phyloP scores from a whole-genome alignment of 2,797 vertebrate species.

The Knipowitschia caucasica region DNA sequence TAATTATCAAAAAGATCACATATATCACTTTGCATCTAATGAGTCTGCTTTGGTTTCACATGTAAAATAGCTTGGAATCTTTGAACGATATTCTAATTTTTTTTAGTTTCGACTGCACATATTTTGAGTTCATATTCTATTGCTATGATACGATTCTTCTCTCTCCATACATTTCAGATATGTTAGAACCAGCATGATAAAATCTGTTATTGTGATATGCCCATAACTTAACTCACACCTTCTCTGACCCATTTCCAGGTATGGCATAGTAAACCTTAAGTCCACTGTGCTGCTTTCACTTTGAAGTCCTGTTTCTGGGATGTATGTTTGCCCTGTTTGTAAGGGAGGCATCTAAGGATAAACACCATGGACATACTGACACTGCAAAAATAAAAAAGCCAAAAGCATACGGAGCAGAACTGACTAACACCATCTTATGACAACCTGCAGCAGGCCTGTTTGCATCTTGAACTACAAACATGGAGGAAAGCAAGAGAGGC shows the following conservation, averaged over 20 bases:
- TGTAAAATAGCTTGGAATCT: no score
- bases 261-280: slow-evolving; percentile 94
- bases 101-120: no score
- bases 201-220: slow-evolving; percentile 47
- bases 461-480: slow-evolving; percentile 84
- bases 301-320: slow-evolving; percentile 97
- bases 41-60: no score
- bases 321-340: slow-evolving; percentile 94
- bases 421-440: slow-evolving; percentile 91
- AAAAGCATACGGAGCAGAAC: slow-evolving; percentile 79
- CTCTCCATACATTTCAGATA: slow-evolving; percentile 57
- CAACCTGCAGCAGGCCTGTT: slow-evolving; percentile 84
- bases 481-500: slow-evolving; percentile 50
- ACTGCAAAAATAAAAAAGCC: slow-evolving; percentile 58
- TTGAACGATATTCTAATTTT: no score
- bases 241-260: slow-evolving; percentile 99
- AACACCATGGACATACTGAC: slow-evolving; percentile 90
- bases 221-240: slow-evolving; percentile 80
- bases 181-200: slow-evolving; percentile 57
- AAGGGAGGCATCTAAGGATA: slow-evolving; percentile 88
- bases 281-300: slow-evolving; percentile 93
- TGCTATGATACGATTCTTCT: no score
- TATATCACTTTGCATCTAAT: no score
- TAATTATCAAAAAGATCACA: no score
- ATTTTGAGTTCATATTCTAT: no score